Conservation (phyloP, 92 coral and sea anemone genomes). For the Umimayanthus kanabou region DNA sequence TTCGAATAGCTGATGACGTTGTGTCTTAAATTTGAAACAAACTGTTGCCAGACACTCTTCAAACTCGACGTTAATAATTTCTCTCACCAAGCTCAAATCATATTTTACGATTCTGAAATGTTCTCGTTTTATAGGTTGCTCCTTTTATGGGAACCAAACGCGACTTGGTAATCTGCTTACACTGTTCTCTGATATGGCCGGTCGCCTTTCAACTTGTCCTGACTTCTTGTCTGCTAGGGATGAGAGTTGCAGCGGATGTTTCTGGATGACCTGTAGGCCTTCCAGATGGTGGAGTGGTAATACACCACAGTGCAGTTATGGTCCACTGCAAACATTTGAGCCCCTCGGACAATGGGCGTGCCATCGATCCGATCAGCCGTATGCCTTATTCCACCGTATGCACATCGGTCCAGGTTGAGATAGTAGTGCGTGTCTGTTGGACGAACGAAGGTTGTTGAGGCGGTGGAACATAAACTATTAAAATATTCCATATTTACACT, state of each 20-base stretch:
- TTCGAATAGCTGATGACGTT: no score
- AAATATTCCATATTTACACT: no score
- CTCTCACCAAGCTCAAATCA: not conserved
- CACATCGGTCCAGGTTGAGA: constrained; percentile 92
- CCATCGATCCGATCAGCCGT: constrained; percentile 74
- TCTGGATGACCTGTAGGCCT: constrained; percentile 56
- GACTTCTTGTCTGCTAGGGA: constrained; percentile 27
- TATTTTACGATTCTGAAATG: not conserved
- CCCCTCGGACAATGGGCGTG: constrained; percentile 88
- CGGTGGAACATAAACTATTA: not conserved
- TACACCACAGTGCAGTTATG: constrained; percentile 77
- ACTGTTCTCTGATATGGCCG: not conserved
- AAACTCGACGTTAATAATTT: not conserved
- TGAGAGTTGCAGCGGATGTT: constrained; percentile 70
- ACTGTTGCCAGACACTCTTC: not conserved
- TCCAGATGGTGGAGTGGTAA: constrained; percentile 66
- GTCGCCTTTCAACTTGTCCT: not conserved
- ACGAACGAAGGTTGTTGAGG: not conserved
- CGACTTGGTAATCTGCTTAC: not conserved
- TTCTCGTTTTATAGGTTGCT: not conserved
- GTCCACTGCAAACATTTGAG: constrained; percentile 83
- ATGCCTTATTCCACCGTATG: constrained; percentile 85
- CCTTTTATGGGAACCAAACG: not conserved
- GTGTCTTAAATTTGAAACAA: no score
- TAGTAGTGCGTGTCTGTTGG: constrained; percentile 81